Conservation (phyloP, 2,797 vertebrate species). For the Clarias fuscus region DNA sequence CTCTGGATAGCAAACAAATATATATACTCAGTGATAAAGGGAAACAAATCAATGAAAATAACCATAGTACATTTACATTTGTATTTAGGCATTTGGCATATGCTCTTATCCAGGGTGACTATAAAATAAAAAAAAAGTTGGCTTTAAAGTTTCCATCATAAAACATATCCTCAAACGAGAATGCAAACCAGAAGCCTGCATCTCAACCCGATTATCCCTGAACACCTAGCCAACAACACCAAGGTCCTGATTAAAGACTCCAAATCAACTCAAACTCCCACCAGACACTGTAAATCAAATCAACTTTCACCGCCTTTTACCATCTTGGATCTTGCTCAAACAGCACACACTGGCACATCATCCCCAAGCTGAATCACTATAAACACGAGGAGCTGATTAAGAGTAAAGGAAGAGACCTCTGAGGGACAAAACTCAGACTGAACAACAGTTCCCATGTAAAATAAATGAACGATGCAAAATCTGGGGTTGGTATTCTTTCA, state of each 20-base stretch:
- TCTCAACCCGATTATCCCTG: too few species aligned
- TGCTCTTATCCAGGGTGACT: too few species aligned
- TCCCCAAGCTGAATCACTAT: neutral
- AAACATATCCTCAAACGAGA: too few species aligned
- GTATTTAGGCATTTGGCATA: too few species aligned
- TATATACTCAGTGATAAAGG: too few species aligned
- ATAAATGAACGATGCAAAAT: neutral
- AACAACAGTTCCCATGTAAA: neutral
- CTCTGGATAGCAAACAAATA: too few species aligned
- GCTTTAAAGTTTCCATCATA: too few species aligned
- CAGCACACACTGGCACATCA: neutral
- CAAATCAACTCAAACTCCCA: neutral
- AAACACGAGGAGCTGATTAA: neutral
- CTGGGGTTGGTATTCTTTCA: neutral
- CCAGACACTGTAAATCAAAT: neutral
- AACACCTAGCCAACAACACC: neutral
- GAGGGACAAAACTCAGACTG: neutral
- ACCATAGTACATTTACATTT: neutral
- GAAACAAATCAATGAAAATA: neutral
- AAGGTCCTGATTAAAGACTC: neutral
- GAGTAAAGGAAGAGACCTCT: neutral
- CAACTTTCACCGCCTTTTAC: neutral
- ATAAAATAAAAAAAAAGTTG: too few species aligned
- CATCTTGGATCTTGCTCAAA: neutral
- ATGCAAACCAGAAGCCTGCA: neutral